Evolutionary conservation across 2,113 vertebrate genomes (phyloP).

Genomic region (Leucopternis melanops): DNA sequence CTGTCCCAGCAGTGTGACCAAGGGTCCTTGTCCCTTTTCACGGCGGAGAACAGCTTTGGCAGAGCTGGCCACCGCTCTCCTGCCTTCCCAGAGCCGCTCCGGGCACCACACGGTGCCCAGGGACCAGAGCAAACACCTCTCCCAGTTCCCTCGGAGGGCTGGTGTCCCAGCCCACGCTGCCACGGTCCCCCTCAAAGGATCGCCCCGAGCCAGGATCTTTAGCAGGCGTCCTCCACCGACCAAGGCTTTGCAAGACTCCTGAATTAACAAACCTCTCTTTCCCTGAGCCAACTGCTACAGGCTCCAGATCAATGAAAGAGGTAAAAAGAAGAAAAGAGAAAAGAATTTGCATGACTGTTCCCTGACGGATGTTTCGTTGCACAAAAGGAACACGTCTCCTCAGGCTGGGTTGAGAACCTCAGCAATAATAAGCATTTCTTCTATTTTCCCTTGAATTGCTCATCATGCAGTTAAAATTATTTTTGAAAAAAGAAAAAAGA

Average conservation of each 20-base stretch:
- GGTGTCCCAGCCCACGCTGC: not conserved
- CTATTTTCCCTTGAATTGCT: not conserved
- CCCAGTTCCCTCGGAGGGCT: not conserved
- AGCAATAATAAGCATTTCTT: not conserved
- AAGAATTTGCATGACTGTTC: conserved; percentile 1
- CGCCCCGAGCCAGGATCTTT: not conserved
- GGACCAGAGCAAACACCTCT: not conserved
- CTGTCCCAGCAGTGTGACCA: not conserved
- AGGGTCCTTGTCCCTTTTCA: not conserved
- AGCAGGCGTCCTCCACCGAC: not conserved
- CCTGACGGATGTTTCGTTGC: not conserved
- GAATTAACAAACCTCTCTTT: not conserved
- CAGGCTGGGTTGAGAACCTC: not conserved
- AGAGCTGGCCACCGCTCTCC: not conserved
- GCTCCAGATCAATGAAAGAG: not conserved
- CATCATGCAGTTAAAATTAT: not conserved
- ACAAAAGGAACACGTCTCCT: not conserved
- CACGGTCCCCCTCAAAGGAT: not conserved
- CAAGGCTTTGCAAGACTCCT: not conserved
- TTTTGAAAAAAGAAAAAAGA: not conserved
- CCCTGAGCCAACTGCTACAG: not conserved
- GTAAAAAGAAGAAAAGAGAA: not conserved
- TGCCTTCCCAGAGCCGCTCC: not conserved
- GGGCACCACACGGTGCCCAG: not conserved
- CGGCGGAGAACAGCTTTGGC: not conserved